These are phyloP conservation scores for Zosterops borbonicus DNA, from an alignment of 2,113 vertebrate species.

Conservation along the genomic window DNA sequence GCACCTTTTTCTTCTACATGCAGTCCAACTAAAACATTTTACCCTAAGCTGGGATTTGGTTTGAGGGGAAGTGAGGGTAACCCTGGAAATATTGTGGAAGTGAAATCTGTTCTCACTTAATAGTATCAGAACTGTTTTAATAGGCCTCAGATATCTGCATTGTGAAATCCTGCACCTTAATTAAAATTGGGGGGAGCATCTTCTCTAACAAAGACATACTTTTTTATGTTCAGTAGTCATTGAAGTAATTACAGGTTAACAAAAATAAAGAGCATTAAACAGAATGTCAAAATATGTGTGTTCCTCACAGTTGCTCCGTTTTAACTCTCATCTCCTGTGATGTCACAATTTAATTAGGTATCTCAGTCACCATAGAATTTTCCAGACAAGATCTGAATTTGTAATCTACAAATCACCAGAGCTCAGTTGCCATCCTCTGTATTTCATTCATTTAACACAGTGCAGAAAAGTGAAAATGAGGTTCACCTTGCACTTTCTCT, in stretches of 20 bases:
- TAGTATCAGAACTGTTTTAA: conserved; percentile 15
- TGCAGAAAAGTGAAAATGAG: not conserved
- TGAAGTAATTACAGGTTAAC: conserved; percentile 28
- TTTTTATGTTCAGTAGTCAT: conserved; percentile 2
- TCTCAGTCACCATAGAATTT: conserved; percentile 10
- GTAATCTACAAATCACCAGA: not conserved
- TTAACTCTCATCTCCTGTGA: conserved; percentile 38
- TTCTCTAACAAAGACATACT: not conserved
- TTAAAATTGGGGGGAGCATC: not conserved
- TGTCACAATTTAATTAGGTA: conserved; percentile 28
- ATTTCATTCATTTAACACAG: not conserved
- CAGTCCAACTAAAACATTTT: not conserved
- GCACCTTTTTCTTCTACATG: not conserved
- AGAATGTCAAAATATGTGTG: conserved; percentile 43
- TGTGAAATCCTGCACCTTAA: conserved; percentile 48
- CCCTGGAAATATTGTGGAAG: not conserved
- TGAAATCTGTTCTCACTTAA: conserved; percentile 4
- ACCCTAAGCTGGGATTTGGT: not conserved
- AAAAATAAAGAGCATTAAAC: conserved; percentile 42
- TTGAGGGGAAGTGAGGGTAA: not conserved
- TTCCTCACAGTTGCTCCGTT: not conserved
- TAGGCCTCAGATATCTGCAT: not conserved
- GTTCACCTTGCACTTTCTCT: not conserved
- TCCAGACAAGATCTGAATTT: conserved; percentile 14
- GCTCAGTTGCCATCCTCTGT: not conserved